Conservation (phyloP, 1,140 invertebrate genomes). For the Platorchestia sp. region DNA sequence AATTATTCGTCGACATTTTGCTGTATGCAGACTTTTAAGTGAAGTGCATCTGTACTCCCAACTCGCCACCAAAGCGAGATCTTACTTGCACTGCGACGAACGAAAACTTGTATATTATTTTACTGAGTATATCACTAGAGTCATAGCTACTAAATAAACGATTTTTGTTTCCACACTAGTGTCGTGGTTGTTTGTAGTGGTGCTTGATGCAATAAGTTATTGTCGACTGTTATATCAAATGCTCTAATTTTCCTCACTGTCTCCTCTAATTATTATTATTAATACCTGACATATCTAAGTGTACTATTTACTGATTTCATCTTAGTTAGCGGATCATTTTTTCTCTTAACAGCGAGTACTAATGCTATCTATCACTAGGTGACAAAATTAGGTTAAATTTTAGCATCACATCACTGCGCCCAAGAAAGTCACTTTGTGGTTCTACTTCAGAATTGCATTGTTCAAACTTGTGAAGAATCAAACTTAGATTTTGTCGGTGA, state of each 20-base stretch:
- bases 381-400: neutral
- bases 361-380: neutral
- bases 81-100: neutral
- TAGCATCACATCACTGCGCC: neutral
- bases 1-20: neutral
- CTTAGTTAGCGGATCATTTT: neutral
- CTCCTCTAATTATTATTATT: neutral
- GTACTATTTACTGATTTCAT: neutral
- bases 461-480: neutral
- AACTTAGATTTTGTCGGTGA: neutral
- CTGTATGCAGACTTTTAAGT: neutral
- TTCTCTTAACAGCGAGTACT: neutral
- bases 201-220: neutral
- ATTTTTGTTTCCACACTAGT: neutral
- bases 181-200: neutral
- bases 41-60: neutral
- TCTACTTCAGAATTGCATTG: neutral
- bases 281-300: neutral
- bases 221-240: neutral
- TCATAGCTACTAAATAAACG: neutral
- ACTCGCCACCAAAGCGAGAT: too few relatives aligned
- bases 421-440: neutral
- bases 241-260: neutral
- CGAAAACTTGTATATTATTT: neutral
- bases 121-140: slow-evolving; percentile 1